These are phyloP conservation scores for Opisthograptis luteolata DNA, from an alignment of 2,888 invertebrate genomes.

Conservation along the genomic window DNA sequence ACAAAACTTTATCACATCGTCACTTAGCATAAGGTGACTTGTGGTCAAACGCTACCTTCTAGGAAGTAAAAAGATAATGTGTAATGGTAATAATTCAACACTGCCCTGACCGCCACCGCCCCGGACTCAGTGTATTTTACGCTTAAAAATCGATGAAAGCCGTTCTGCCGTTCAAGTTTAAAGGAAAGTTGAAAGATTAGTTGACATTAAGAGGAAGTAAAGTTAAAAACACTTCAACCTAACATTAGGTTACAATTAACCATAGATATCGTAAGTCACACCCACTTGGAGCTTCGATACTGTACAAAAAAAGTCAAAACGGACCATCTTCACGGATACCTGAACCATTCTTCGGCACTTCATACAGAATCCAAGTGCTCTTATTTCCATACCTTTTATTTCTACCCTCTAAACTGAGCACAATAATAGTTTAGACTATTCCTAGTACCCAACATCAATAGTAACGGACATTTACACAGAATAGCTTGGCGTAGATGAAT, in stretches of 20 bases:
- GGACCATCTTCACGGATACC: slow-evolving; percentile 42
- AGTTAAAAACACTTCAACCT: slow-evolving; percentile 56
- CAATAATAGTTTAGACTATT: slow-evolving; percentile 49
- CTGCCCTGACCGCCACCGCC: too few relatives aligned
- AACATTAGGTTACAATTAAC: slow-evolving; percentile 68
- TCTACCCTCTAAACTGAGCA: slow-evolving; percentile 53
- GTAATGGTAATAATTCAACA: too few relatives aligned
- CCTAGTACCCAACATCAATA: slow-evolving; percentile 52
- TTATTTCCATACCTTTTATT: slow-evolving; percentile 45
- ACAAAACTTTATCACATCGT: too few relatives aligned
- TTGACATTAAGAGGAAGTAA: slow-evolving; percentile 50
- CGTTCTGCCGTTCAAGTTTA: slow-evolving; percentile 8
- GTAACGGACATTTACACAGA: slow-evolving; percentile 49
- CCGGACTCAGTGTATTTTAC: too few relatives aligned
- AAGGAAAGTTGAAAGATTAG: slow-evolving; percentile 52
- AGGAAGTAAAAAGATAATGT: too few relatives aligned
- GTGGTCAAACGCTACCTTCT: too few relatives aligned
- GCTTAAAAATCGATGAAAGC: slow-evolving; percentile 2
- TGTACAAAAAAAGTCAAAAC: slow-evolving; percentile 61
- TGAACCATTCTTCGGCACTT: slow-evolving; percentile 41
- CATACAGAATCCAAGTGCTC: slow-evolving; percentile 52
- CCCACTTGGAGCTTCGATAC: slow-evolving; percentile 66
- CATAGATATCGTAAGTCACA: slow-evolving; percentile 82
- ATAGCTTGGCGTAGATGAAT: slow-evolving; percentile 74
- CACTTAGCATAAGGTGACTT: too few relatives aligned